These are phyloP conservation scores for Bellardia bayeri DNA, from an alignment of 2,888 invertebrate species.

Conservation along the genomic window DNA sequence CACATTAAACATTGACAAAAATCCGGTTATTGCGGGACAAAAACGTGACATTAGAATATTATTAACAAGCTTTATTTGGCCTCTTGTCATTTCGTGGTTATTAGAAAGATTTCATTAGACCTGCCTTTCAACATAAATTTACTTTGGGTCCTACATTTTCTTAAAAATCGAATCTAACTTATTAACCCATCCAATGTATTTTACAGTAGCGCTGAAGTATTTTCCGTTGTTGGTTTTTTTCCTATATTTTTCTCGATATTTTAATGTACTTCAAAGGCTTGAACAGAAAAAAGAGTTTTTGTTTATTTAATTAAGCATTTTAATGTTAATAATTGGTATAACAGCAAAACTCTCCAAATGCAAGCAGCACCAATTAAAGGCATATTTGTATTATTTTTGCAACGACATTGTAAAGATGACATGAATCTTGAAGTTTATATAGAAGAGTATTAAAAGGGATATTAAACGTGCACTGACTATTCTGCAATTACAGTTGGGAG, in stretches of 20 bases:
- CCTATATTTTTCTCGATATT: not conserved
- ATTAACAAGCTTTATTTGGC: no score
- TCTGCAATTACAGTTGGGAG: no score
- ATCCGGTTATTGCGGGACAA: no score
- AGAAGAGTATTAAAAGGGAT: not conserved
- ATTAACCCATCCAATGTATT: slow-evolving; percentile 8
- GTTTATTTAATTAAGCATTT: slow-evolving; percentile 48
- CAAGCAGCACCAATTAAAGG: not conserved
- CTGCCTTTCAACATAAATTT: no score
- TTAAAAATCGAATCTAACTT: not conserved
- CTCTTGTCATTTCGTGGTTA: no score
- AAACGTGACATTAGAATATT: no score
- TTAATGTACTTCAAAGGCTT: slow-evolving; percentile 16
- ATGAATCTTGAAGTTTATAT: not conserved
- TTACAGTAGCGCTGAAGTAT: not conserved
- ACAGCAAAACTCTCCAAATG: slow-evolving; percentile 18
- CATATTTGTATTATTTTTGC: not conserved
- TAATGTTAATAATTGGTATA: slow-evolving; percentile 22
- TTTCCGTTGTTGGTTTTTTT: not conserved
- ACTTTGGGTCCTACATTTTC: no score
- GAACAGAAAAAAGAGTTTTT: not conserved
- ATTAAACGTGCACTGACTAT: no score
- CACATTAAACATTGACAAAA: no score
- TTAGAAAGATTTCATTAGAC: no score
- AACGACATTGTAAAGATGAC: not conserved